phyloP scores from a whole-genome alignment of 2,113 vertebrate species.

The Sula dactylatra region DNA sequence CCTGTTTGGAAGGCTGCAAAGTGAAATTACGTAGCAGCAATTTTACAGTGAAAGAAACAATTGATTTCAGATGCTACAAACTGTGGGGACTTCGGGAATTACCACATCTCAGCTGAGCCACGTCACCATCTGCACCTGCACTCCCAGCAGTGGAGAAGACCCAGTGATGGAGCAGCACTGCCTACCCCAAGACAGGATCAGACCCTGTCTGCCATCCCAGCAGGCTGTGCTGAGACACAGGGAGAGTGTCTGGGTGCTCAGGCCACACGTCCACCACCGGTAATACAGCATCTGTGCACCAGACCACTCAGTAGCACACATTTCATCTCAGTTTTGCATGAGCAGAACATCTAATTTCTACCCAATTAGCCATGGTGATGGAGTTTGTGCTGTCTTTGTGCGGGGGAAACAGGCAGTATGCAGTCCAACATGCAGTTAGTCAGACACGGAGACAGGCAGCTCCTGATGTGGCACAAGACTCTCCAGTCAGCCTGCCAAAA shows the following conservation, averaged over 20 bases:
- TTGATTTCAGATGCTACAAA: not conserved
- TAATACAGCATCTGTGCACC: not conserved
- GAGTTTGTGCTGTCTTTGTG: not conserved
- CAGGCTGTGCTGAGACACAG: not conserved
- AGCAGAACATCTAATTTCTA: conserved; percentile 6
- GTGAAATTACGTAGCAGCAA: not conserved
- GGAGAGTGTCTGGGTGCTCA: not conserved
- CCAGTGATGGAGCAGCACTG: not conserved
- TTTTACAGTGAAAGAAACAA: not conserved
- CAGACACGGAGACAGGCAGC: not conserved
- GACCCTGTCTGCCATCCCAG: not conserved
- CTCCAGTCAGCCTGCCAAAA: not conserved
- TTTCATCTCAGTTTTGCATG: not conserved
- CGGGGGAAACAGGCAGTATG: not conserved
- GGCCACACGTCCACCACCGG: not conserved
- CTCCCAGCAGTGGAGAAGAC: not conserved
- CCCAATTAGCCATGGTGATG: not conserved
- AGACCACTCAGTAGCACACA: not conserved
- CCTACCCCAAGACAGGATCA: not conserved
- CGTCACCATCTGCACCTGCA: not conserved
- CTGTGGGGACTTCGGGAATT: not conserved
- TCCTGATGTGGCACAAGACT: not conserved
- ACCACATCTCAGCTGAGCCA: not conserved
- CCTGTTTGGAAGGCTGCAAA: not conserved
- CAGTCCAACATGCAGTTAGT: fast-evolving